A percentile compares a stretch with the other conserved stretches of the same genome.
These are phyloP conservation scores for Noctilio leporinus DNA, from an alignment of 2,113 vertebrate species.

Conservation along the genomic window DNA sequence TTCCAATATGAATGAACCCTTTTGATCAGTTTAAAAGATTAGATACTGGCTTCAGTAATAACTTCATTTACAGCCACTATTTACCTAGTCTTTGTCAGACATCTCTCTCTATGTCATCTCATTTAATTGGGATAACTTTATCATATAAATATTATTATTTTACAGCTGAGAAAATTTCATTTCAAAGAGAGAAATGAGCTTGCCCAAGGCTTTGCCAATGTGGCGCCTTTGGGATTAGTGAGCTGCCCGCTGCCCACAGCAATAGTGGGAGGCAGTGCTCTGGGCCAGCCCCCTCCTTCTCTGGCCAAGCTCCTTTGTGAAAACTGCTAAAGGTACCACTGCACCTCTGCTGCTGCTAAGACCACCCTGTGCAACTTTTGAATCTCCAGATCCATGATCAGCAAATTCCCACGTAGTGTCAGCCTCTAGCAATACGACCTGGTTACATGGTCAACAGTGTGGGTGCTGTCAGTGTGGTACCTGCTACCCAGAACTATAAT, in stretches of 20 bases:
- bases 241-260: background rate
- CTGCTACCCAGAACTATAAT: background rate
- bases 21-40: background rate
- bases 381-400: background rate
- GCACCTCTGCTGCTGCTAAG: background rate
- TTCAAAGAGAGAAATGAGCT: slow-evolving; percentile 40
- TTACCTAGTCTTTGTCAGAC: background rate
- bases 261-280: background rate
- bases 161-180: slow-evolving; percentile 32
- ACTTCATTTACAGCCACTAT: background rate
- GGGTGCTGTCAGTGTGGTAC: background rate
- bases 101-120: background rate
- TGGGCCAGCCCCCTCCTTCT: background rate
- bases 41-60: background rate
- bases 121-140: slow-evolving; percentile 38
- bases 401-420: background rate
- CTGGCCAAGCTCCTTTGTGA: background rate
- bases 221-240: background rate
- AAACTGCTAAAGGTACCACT: background rate
- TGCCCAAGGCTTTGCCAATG: background rate
- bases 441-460: background rate
- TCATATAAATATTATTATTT: slow-evolving; percentile 26
- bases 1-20: background rate
- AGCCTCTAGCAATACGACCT: background rate
- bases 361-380: background rate